Conservation (phyloP, 1,140 invertebrate species). For the Paramacrobiotus metropolitanus region DNA sequence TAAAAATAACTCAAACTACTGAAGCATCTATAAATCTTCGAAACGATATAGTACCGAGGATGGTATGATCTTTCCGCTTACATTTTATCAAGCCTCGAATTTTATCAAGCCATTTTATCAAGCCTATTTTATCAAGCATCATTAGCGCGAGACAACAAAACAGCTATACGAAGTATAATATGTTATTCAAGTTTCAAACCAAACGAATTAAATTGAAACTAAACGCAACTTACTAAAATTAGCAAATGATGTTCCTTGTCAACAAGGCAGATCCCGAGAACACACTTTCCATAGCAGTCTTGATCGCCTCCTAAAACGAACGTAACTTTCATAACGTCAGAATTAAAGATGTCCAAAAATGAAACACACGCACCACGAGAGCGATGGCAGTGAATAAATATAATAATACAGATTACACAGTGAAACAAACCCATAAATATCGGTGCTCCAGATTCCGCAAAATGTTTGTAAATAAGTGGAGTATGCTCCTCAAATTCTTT, state of each 20-base stretch:
- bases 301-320: not conserved
- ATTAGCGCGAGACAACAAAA: too few species aligned
- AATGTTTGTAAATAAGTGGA: not conserved
- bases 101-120: too few species aligned
- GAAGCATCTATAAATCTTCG: too few species aligned
- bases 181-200: not conserved
- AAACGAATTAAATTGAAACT: not conserved
- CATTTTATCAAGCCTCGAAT: too few species aligned
- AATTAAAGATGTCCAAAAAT: not conserved
- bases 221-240: not conserved
- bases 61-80: too few species aligned
- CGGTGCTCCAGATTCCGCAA: not conserved
- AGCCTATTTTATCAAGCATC: not conserved
- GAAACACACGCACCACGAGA: not conserved
- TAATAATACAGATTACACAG: not conserved
- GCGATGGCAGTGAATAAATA: not conserved
- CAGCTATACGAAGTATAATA: not conserved
- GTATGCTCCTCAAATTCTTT: not conserved
- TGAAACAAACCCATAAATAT: not conserved
- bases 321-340: not conserved
- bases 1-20: too few species aligned
- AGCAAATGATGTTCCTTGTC: not conserved
- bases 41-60: too few species aligned
- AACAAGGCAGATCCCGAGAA: not conserved
- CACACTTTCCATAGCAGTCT: constrained; percentile 1